Conservation (phyloP, 2,888 invertebrate species). For the Patella pellucida region DNA sequence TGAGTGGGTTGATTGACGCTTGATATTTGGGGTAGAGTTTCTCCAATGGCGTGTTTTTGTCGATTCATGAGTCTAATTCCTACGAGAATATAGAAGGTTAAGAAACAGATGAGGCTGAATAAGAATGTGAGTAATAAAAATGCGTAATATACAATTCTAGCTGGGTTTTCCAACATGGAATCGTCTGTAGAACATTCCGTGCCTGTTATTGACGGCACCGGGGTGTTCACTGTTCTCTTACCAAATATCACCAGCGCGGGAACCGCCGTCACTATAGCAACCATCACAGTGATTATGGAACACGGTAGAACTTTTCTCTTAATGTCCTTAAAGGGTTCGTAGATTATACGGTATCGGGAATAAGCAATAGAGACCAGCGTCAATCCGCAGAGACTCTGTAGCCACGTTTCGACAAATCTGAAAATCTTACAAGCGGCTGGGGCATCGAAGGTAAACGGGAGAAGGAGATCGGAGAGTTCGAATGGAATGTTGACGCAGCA, state of each 20-base stretch:
- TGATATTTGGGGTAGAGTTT: conserved; percentile 35
- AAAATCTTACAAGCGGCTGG: conserved; percentile 51
- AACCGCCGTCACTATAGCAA: conserved; percentile 46
- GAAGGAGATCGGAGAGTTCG: conserved; percentile 49
- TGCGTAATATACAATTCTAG: conserved; percentile 48
- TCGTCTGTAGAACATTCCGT: conserved; percentile 52
- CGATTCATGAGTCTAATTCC: conserved; percentile 46
- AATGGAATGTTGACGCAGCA: conserved; percentile 52
- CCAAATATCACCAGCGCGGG: conserved; percentile 53
- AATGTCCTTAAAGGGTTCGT: conserved; percentile 38
- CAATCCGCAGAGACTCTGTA: conserved; percentile 50
- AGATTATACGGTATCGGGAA: conserved; percentile 57
- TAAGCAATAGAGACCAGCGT: conserved; percentile 56
- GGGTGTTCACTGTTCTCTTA: conserved; percentile 40
- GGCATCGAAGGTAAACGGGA: conserved; percentile 48
- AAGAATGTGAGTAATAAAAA: conserved; percentile 46
- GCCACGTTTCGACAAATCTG: conserved; percentile 50
- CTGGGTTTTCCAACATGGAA: conserved; percentile 34
- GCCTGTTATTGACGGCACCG: conserved; percentile 37
- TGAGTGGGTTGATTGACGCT: conserved; percentile 35
- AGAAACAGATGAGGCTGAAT: conserved; percentile 41
- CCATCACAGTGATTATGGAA: conserved; percentile 41
- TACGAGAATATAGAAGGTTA: conserved; percentile 50
- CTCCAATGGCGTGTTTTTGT: conserved; percentile 48
- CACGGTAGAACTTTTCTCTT: conserved; percentile 49